Evolutionary conservation across 2,888 invertebrate species (phyloP).

Genomic region (Villa cingulata): DNA sequence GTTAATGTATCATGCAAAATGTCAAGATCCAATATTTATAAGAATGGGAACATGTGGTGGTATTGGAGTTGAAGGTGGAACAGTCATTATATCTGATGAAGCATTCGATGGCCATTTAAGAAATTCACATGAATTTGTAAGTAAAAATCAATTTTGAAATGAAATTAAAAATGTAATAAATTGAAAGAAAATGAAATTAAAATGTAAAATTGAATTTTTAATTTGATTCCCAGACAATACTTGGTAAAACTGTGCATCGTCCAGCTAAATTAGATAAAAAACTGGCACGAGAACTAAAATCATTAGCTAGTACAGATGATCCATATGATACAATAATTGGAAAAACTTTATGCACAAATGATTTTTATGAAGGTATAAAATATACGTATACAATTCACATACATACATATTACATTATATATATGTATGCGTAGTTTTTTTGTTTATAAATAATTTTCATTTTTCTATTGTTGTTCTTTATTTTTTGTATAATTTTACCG

Average conservation of each 20-base stretch:
- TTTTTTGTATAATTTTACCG: no score
- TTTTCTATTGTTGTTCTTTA: no score
- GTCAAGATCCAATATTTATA: conserved; percentile 79
- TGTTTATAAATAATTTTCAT: no score
- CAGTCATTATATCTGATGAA: conserved; percentile 84
- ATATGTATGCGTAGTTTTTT: no score
- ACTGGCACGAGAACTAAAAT: conserved; percentile 64
- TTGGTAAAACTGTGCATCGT: conserved; percentile 68
- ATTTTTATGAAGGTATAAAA: conserved; percentile 93
- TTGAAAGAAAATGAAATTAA: background rate
- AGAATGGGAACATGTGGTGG: conserved; percentile 91
- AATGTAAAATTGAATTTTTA: background rate
- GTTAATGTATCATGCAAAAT: conserved; percentile 83
- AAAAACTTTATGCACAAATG: conserved; percentile 91
- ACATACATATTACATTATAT: no score
- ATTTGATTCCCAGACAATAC: conserved; percentile 50
- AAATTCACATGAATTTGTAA: conserved; percentile 71
- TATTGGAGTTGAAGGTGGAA: conserved; percentile 82
- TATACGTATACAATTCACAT: no score
- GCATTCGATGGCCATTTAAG: conserved; percentile 78
- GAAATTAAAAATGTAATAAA: background rate
- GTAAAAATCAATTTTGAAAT: conserved; percentile 18
- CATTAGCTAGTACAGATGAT: conserved; percentile 57
- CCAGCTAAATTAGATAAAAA: conserved; percentile 74
- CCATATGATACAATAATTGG: conserved; percentile 80